A percentile compares a stretch with the other conserved stretches of the same genome.
Evolutionary conservation across 2,888 invertebrate species (phyloP).

Genomic region (Lithodes maja): DNA sequence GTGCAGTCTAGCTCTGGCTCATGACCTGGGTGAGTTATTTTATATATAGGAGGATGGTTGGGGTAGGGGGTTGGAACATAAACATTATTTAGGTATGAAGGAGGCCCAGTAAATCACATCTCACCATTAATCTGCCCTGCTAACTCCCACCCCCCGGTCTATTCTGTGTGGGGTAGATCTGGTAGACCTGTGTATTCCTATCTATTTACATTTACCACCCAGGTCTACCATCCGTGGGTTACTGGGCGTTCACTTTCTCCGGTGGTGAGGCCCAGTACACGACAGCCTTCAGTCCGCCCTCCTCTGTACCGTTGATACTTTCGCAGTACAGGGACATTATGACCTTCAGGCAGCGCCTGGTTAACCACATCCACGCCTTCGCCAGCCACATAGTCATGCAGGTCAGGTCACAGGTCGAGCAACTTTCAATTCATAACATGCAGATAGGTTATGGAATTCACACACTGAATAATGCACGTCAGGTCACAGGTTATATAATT

Average conservation of each 20-base stretch:
- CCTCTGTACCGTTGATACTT: slow-evolving; percentile 73
- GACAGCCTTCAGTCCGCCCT: slow-evolving; percentile 73
- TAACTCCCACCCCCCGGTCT: background rate
- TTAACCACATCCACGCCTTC: slow-evolving; percentile 71
- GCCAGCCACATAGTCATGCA: slow-evolving; percentile 62
- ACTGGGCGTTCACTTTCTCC: slow-evolving; percentile 73
- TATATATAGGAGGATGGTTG: too few species aligned
- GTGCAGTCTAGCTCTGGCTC: slow-evolving; percentile 73
- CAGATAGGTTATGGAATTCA: too few species aligned
- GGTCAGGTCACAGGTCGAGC: slow-evolving; percentile 25
- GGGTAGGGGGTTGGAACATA: too few species aligned
- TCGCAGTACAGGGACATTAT: slow-evolving; percentile 72
- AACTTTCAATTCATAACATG: too few species aligned
- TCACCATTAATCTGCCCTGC: background rate
- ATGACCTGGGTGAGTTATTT: slow-evolving; percentile 71
- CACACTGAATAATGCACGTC: too few species aligned
- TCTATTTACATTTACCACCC: background rate
- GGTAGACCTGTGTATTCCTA: background rate
- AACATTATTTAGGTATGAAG: too few species aligned
- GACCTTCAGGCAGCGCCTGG: slow-evolving; percentile 72
- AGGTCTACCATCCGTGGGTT: slow-evolving; percentile 52
- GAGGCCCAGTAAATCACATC: too few species aligned
- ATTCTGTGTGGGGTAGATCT: too few species aligned
- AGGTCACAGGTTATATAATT: too few species aligned
- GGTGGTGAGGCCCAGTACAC: slow-evolving; percentile 73